phyloP scores from a whole-genome alignment of 2,113 vertebrate genomes.

The Ellobius talpinus region DNA sequence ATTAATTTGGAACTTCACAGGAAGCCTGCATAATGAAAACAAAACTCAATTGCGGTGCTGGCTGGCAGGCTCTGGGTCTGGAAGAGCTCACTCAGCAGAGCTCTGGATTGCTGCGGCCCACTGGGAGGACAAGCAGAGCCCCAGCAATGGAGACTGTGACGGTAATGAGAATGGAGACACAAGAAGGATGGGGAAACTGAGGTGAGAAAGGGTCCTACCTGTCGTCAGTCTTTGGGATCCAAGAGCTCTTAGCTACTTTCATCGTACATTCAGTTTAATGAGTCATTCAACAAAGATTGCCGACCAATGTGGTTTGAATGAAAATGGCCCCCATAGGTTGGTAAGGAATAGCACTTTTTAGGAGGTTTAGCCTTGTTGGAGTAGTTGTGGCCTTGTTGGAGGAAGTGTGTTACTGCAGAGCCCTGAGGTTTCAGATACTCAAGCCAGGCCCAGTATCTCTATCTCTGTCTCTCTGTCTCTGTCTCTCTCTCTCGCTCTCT shows the following conservation, averaged over 20 bases:
- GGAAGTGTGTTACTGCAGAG: background rate
- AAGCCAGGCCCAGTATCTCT: background rate
- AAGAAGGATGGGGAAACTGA: rapidly evolving
- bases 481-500: background rate
- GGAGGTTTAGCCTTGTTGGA: background rate
- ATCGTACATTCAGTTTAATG: background rate
- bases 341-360: background rate
- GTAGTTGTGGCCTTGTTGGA: background rate
- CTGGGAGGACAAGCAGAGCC: slow-evolving; percentile 11
- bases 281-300: background rate
- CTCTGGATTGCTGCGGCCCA: slow-evolving; percentile 74
- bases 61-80: slow-evolving; percentile 79
- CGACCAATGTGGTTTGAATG: background rate
- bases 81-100: slow-evolving; percentile 78
- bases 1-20: slow-evolving; percentile 87
- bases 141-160: background rate
- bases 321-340: background rate
- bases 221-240: background rate
- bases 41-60: slow-evolving; percentile 81
- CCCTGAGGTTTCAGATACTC: background rate
- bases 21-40: slow-evolving; percentile 86
- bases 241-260: background rate
- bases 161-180: background rate
- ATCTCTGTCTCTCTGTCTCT: no score
- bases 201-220: background rate